Evolutionary conservation across 2,888 invertebrate species (phyloP).

Genomic region (Acleris holmiana): DNA sequence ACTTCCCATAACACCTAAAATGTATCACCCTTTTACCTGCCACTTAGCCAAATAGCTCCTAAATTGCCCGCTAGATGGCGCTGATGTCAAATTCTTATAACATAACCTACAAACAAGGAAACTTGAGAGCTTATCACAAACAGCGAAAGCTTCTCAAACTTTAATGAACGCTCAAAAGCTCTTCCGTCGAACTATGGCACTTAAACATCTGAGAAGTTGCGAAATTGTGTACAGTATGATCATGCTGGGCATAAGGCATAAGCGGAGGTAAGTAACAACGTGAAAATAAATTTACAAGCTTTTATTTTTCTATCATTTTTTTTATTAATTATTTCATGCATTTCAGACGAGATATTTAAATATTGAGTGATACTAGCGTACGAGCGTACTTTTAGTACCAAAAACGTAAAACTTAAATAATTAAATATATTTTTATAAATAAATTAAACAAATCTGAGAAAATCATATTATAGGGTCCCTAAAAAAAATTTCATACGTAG

Average conservation of each 20-base stretch:
- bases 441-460: too few species aligned
- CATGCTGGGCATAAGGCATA: background rate
- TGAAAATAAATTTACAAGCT: too few species aligned
- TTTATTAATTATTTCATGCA: too few species aligned
- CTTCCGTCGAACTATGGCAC: conserved; percentile 31
- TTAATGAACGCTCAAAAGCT: conserved; percentile 37
- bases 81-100: conserved; percentile 10
- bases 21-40: conserved; percentile 13
- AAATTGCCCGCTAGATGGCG: conserved; percentile 4
- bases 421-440: too few species aligned
- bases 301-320: too few species aligned
- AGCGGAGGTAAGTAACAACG: background rate
- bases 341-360: too few species aligned
- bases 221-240: conserved; percentile 30
- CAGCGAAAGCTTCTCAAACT: conserved; percentile 29
- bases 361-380: too few species aligned
- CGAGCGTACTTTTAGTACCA: too few species aligned
- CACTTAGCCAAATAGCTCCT: conserved; percentile 16
- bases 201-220: conserved; percentile 35
- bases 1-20: background rate
- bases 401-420: too few species aligned
- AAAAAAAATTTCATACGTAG: too few species aligned
- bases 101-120: conserved; percentile 11
- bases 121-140: conserved; percentile 34
- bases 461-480: too few species aligned